Conservation (phyloP, 2,888 invertebrate species). For the Actias luna region DNA sequence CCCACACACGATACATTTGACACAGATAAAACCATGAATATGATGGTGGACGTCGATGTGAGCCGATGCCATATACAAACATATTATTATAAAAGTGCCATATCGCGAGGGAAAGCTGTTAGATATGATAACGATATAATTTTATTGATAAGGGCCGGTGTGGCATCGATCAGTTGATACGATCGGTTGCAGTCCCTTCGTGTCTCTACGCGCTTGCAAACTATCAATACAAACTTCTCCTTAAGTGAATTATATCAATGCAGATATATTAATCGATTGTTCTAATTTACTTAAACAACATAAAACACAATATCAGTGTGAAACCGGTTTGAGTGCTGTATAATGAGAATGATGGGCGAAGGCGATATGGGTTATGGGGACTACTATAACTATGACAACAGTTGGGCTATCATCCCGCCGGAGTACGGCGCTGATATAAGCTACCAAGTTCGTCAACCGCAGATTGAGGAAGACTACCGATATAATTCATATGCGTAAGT, state of each 20-base stretch:
- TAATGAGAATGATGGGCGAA: constrained; percentile 82
- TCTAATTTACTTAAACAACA: constrained; percentile 28
- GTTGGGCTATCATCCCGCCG: constrained; percentile 87
- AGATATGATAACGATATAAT: constrained; percentile 79
- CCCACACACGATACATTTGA: constrained; percentile 53
- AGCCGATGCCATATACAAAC: constrained; percentile 35
- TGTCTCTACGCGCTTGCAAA: constrained; percentile 36
- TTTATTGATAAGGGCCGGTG: constrained; percentile 75
- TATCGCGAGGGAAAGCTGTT: constrained; percentile 77
- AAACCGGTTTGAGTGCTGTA: constrained; percentile 39
- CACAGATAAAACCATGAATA: constrained; percentile 63
- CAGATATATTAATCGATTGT: constrained; percentile 40
- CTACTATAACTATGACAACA: constrained; percentile 83
- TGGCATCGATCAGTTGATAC: constrained; percentile 77
- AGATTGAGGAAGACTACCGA: constrained; percentile 85
- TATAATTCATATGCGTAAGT: constrained; percentile 84
- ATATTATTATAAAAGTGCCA: constrained; percentile 69
- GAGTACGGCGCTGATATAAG: constrained; percentile 83
- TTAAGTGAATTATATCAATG: constrained; percentile 41
- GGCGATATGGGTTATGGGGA: constrained; percentile 78
- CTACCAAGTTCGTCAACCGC: constrained; percentile 64
- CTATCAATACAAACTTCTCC: constrained; percentile 34
- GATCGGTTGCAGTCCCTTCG: constrained; percentile 52
- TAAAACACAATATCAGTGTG: constrained; percentile 20
- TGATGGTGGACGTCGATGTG: constrained; percentile 56